Base-by-base conservation (phyloP, 2,113 vertebrate genomes). In the Cololabis saira region DNA sequence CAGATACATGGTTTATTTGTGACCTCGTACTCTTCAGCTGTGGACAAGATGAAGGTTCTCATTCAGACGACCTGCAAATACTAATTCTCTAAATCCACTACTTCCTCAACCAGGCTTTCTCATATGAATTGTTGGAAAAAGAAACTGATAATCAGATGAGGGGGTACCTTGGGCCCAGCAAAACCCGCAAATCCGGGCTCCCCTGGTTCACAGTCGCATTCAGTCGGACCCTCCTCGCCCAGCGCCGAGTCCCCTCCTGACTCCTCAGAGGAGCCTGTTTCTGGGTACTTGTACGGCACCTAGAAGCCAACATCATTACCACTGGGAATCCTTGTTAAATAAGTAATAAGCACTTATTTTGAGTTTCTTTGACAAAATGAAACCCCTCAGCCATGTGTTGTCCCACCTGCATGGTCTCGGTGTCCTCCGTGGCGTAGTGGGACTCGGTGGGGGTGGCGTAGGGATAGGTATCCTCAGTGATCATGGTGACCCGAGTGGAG, bases 371-470 rank as follows among this genome's bases (percentile, higher is more conserved):
- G 33, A 9, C 10, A 7, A 37, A 18, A n/a, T 4, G 19, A 8
- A 19, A 10, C 13, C n/a, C n/a, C 13, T 12, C 11, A 27, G 19
- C 7, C 15, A 48, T 21, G 22, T 0, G 57, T 10, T 13, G 4
- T 5, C 56, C 6, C 13, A 90, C 84, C 83, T 87, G 80, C 55
- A 90, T 88, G 7, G 78, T 91, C 66, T 92, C 82, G 3, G 61
- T 90, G 81, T 91, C 90, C 70, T 92, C 86, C 67, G 92, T 89
- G 53, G 88, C 93, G 19, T 92, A 92, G 84, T 91, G 91, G 16
- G 91, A 87, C 68, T 93, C 87, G 1, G 84, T 68, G 15, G 87
- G 87, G 65, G 86, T 81, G 52, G 73, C 54, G n/a, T 90, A 93
- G 1, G 87, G 85, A 70, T 86, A 89, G 12, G 67, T 43, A 30